phyloP scores from a whole-genome alignment of 2,888 invertebrate genomes.

The Cotesia congregata region DNA sequence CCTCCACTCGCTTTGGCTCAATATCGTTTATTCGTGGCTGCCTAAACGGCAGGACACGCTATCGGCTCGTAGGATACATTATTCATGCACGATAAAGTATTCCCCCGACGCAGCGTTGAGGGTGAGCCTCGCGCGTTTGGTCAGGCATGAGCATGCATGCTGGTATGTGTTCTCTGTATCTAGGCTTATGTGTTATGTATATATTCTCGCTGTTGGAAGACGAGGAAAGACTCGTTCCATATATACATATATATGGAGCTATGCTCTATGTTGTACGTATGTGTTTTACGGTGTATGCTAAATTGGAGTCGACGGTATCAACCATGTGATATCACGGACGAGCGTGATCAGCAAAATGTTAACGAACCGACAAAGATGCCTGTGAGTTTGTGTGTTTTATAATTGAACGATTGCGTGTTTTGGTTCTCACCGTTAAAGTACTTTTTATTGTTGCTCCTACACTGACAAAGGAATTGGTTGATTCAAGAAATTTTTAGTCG shows the following conservation, averaged over 20 bases:
- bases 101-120: conserved; percentile 40
- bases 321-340: conserved; percentile 5
- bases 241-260: not conserved
- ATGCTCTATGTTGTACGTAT: not conserved
- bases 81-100: conserved; percentile 54
- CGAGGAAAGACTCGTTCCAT: not conserved
- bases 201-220: conserved; percentile 21
- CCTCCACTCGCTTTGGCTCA: conserved; percentile 25
- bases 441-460: not conserved
- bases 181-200: conserved; percentile 1
- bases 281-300: conserved; percentile 17
- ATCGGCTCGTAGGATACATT: conserved; percentile 50
- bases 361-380: conserved; percentile 13
- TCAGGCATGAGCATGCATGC: conserved; percentile 38
- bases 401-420: conserved; percentile 13
- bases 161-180: conserved; percentile 1
- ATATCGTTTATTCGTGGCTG: conserved; percentile 42
- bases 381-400: conserved; percentile 18
- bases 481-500: no score
- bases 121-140: conserved; percentile 28
- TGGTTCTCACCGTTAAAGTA: not conserved
- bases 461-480: not conserved
- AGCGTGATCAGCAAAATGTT: conserved; percentile 13
- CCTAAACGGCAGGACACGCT: conserved; percentile 49
- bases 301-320: conserved; percentile 13